Base-by-base conservation (phyloP, 2,113 vertebrate species). In the Callocephalon fimbriatum region DNA sequence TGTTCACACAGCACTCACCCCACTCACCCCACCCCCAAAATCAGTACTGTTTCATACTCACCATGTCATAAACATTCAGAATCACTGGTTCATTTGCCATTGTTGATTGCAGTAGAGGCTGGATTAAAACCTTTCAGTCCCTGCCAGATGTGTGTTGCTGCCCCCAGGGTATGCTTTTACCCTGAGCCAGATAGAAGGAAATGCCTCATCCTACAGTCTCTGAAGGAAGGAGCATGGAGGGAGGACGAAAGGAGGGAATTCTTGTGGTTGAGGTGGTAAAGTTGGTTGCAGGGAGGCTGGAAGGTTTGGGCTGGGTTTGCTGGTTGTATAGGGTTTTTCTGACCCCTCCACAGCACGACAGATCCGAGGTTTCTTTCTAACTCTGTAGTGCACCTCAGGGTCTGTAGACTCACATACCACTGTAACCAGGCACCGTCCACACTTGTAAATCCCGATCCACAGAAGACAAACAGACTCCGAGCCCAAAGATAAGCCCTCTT, bases 1-100 rank as follows among this genome's bases (percentile, higher is more conserved):
- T 80, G 54, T 26, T 37, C 15, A 11, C 22, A 16, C 21, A 8
- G 35, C 15, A 56, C 32, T 56, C 54, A 56, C 31, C 7, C 53
- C 31, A 54, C 53, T 31, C 53, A 54, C 53, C 31, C 22, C 7
- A n/a, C 15, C 32, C 62, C 63, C 75, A 7, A 44, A 54, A 6
- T 16, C 90, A 93, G 44, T 51, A 66, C 86, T 90, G 74, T 68
- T 97, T 88, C 75, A 22, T 88, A 97, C 99, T 99, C 98, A 99
- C 99, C 99, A 99, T 99, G 96, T 99, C 99, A 98, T 99, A 99
- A 92, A 99, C 99, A 96, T 99, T 99, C 90, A 99, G 98, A 97
- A 99, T 99, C 95, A 99, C 99, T 5, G 99, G 99, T 99, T 99
- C 99, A 98, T 98, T 99, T 97, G 99, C 99, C 99, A 99, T 99